These are phyloP conservation scores for Psylliodes chrysocephalus DNA, from an alignment of 2,888 invertebrate genomes.

Conservation along the genomic window DNA sequence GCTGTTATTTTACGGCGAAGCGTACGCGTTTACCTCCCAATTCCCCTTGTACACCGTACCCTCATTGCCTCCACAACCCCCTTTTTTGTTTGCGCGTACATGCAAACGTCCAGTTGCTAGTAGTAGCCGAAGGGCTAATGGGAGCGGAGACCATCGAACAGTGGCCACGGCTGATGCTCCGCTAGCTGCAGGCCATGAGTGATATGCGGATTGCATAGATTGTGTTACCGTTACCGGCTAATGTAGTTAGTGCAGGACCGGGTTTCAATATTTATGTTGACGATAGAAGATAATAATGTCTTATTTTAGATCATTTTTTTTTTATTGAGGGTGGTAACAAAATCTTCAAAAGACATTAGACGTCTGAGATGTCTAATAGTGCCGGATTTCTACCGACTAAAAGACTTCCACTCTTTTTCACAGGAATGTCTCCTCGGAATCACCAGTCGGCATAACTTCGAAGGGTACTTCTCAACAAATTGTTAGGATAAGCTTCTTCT, in stretches of 20 bases:
- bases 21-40: neutral
- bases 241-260: slow-evolving; percentile 28
- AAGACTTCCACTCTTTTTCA: too few species aligned
- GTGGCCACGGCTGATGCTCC: slow-evolving; percentile 21
- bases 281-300: too few species aligned
- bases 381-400: too few species aligned
- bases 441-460: too few species aligned
- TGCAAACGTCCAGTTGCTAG: slow-evolving; percentile 35
- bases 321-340: too few species aligned
- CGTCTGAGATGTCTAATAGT: too few species aligned
- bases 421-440: too few species aligned
- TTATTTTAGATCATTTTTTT: too few species aligned
- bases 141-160: slow-evolving; percentile 30
- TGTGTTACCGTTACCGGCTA: slow-evolving; percentile 30
- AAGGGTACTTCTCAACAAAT: too few species aligned
- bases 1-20: neutral
- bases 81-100: slow-evolving; percentile 9
- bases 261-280: too few species aligned
- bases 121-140: slow-evolving; percentile 24
- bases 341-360: too few species aligned
- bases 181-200: slow-evolving; percentile 22
- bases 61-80: neutral
- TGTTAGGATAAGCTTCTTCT: too few species aligned
- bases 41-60: neutral
- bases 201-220: slow-evolving; percentile 36